Evolutionary conservation across 2,888 invertebrate genomes (phyloP).

Genomic region (Chouioia cunea): DNA sequence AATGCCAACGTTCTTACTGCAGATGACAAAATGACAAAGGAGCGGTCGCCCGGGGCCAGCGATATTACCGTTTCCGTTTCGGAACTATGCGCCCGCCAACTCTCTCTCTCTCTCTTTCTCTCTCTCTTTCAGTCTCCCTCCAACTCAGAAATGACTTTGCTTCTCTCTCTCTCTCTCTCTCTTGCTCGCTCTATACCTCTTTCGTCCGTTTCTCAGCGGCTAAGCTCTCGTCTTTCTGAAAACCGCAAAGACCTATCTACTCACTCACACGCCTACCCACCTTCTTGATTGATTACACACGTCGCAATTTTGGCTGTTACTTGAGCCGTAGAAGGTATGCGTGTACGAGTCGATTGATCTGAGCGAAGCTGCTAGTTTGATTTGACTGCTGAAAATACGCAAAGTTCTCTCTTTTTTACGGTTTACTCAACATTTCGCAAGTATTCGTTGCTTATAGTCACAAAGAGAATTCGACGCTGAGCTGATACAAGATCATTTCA

Average conservation of each 20-base stretch:
- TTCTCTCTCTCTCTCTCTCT: conserved; percentile 38
- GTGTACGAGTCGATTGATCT: conserved; percentile 21
- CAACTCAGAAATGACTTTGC: not conserved
- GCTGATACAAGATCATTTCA: too few species aligned
- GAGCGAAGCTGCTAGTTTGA: not conserved
- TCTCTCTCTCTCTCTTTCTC: conserved; percentile 16
- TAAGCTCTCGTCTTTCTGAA: conserved; percentile 22
- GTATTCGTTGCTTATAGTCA: too few species aligned
- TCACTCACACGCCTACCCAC: not conserved
- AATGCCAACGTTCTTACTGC: conserved; percentile 52
- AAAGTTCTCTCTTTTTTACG: too few species aligned
- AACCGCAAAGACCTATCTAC: conserved; percentile 14
- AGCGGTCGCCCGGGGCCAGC: conserved; percentile 63
- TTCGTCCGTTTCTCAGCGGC: conserved; percentile 7
- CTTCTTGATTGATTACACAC: conserved; percentile 66
- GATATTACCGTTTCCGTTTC: conserved; percentile 67
- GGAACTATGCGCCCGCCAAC: conserved; percentile 59
- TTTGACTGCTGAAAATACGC: too few species aligned
- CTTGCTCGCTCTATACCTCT: conserved; percentile 14
- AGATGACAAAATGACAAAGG: conserved; percentile 67
- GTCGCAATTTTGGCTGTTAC: conserved; percentile 63
- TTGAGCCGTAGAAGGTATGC: not conserved
- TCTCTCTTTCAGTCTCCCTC: not conserved
- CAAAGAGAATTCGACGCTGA: too few species aligned
- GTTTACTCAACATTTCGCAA: too few species aligned